These are phyloP conservation scores for Eulacestoma nigropectus DNA, from an alignment of 2,113 vertebrate genomes.

Conservation along the genomic window DNA sequence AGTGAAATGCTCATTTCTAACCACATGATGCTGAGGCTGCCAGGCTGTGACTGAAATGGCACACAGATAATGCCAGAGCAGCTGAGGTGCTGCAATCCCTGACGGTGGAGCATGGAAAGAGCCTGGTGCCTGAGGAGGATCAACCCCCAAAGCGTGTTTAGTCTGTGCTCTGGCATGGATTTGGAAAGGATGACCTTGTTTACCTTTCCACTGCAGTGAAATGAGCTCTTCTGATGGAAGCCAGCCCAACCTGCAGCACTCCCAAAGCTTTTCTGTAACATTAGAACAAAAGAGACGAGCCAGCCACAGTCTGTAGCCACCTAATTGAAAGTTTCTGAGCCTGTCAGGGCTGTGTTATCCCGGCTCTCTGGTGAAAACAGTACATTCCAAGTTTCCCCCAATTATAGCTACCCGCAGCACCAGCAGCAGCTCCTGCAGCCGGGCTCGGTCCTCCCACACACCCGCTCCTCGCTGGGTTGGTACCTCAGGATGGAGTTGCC, in stretches of 20 bases:
- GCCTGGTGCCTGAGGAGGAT: not conserved
- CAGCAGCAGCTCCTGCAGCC: slow-evolving; percentile 11
- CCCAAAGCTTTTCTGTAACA: not conserved
- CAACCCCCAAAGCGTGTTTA: not conserved
- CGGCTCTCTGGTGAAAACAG: not conserved
- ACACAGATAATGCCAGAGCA: not conserved
- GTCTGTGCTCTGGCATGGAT: not conserved
- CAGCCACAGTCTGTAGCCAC: not conserved
- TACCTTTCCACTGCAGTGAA: not conserved
- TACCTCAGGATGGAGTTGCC: slow-evolving; percentile 72
- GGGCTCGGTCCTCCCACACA: slow-evolving; percentile 38
- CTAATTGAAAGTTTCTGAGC: slow-evolving; percentile 29
- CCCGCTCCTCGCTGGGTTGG: slow-evolving; percentile 46
- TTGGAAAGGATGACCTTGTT: not conserved
- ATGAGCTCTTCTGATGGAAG: not conserved
- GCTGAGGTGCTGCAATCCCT: not conserved
- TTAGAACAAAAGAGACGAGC: not conserved
- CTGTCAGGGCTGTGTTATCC: not conserved
- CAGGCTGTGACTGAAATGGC: not conserved
- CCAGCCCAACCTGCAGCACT: not conserved
- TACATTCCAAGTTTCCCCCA: not conserved
- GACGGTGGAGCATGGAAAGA: not conserved
- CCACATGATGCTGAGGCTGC: not conserved
- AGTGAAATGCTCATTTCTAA: not conserved
- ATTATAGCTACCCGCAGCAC: slow-evolving; percentile 23